These are phyloP conservation scores for Globodera rostochiensis DNA, from an alignment of 1,140 invertebrate genomes.

Conservation along the genomic window DNA sequence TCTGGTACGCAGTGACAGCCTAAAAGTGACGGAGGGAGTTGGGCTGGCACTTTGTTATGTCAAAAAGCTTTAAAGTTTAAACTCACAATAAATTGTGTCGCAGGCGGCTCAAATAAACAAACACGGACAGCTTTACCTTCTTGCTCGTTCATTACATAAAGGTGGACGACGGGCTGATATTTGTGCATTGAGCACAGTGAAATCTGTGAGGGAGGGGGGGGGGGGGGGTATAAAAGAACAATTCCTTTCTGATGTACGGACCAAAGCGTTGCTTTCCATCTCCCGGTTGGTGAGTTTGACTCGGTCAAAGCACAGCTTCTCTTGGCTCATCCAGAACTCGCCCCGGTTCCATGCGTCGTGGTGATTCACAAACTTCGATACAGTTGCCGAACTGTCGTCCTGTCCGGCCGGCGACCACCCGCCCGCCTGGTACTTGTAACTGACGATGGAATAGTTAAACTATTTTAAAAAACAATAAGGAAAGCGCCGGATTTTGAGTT, in stretches of 20 bases:
- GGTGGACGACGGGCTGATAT: slow-evolving; percentile 40
- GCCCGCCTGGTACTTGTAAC: slow-evolving; percentile 43
- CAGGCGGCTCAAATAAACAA: slow-evolving; percentile 27
- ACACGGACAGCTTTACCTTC: background rate
- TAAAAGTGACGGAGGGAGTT: background rate
- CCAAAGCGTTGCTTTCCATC: background rate
- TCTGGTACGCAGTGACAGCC: slow-evolving; percentile 47
- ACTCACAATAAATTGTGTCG: slow-evolving; percentile 38
- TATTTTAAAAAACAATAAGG: too few relatives aligned
- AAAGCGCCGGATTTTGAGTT: too few relatives aligned
- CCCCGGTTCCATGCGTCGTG: slow-evolving; percentile 36
- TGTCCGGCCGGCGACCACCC: slow-evolving; percentile 41
- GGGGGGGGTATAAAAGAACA: slow-evolving; percentile 15
- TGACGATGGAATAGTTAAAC: slow-evolving; percentile 15
- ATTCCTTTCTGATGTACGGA: slow-evolving; percentile 15
- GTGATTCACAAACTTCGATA: slow-evolving; percentile 30
- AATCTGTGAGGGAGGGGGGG: slow-evolving; percentile 11
- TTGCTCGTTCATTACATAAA: slow-evolving; percentile 11
- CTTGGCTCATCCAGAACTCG: slow-evolving; percentile 38
- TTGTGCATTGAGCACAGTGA: slow-evolving; percentile 43
- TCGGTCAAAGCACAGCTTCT: slow-evolving; percentile 35
- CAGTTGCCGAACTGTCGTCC: slow-evolving; percentile 17
- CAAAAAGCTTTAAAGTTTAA: background rate
- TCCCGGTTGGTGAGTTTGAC: slow-evolving; percentile 42
- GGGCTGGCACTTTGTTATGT: background rate